Conservation (phyloP, 2,888 invertebrate species). For the Tillus elongatus region DNA sequence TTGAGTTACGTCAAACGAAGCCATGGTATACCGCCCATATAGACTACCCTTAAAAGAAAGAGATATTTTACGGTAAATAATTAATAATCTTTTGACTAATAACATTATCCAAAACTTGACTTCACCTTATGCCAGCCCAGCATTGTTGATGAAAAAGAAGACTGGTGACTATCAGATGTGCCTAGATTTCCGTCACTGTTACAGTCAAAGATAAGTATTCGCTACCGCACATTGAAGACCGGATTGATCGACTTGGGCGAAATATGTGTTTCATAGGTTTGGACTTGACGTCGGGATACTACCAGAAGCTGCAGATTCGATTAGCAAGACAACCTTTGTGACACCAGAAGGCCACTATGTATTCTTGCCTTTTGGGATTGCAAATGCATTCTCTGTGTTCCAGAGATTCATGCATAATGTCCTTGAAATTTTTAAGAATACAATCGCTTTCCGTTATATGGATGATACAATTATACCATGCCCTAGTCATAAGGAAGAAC, state of each 20-base stretch:
- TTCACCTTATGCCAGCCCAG: slow-evolving; percentile 18
- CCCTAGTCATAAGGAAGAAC: too few relatives aligned
- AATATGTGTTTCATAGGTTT: slow-evolving; percentile 21
- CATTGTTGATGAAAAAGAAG: slow-evolving; percentile 16
- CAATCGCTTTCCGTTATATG: too few relatives aligned
- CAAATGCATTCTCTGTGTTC: slow-evolving; percentile 28
- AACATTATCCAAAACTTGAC: too few relatives aligned
- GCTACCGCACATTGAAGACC: slow-evolving; percentile 17
- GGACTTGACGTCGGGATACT: too few relatives aligned
- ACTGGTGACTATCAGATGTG: slow-evolving; percentile 14
- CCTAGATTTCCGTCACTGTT: slow-evolving; percentile 16
- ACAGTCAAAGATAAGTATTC: slow-evolving; percentile 16
- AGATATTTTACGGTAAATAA: too few relatives aligned
- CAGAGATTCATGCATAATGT: slow-evolving; percentile 25
- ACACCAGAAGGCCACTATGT: slow-evolving; percentile 29
- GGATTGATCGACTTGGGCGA: slow-evolving; percentile 17
- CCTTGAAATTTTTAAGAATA: slow-evolving; percentile 16
- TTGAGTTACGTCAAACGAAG: neutral
- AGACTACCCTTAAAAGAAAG: too few relatives aligned
- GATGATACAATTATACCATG: too few relatives aligned
- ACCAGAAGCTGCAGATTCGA: slow-evolving; percentile 22
- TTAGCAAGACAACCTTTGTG: slow-evolving; percentile 28
- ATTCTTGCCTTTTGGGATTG: slow-evolving; percentile 30
- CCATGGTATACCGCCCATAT: neutral
- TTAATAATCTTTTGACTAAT: too few relatives aligned